Percentiles rank a stretch among this genome's conserved stretches.
Conservation (phyloP, 2,888 invertebrate genomes). For the Philereme vetulata region DNA sequence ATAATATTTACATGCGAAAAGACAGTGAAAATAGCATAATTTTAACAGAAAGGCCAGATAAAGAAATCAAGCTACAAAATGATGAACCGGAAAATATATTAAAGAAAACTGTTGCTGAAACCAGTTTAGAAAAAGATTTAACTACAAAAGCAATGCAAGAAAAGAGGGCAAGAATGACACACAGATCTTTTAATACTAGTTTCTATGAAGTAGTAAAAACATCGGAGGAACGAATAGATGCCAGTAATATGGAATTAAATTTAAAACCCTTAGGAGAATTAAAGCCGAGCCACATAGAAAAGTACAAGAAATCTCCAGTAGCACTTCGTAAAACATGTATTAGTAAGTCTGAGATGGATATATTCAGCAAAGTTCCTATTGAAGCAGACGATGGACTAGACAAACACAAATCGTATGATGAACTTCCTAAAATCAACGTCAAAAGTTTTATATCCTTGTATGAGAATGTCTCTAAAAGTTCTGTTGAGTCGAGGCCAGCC, state of each 20-base stretch:
- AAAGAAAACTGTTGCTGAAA: conserved; percentile 26
- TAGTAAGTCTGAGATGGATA: conserved; percentile 80
- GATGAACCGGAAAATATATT: conserved; percentile 16
- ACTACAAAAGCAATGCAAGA: conserved; percentile 46
- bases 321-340: conserved; percentile 61
- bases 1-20: conserved; percentile 58
- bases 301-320: conserved; percentile 39
- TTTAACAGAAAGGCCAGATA: conserved; percentile 27
- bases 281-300: conserved; percentile 42
- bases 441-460: conserved; percentile 74
- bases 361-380: conserved; percentile 66
- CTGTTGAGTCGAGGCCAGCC: conserved; percentile 46
- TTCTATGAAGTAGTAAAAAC: conserved; percentile 49
- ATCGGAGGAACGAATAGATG: conserved; percentile 31
- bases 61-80: conserved; percentile 10
- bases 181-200: conserved; percentile 49
- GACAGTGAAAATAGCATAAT: conserved; percentile 43
- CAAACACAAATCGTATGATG: conserved; percentile 74
- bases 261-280: conserved; percentile 43
- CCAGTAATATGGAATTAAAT: conserved; percentile 28
- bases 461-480: conserved; percentile 67
- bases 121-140: conserved; percentile 27
- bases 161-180: conserved; percentile 55
- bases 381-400: conserved; percentile 57
- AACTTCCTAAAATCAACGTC: conserved; percentile 73